Percentiles rank a stretch among this genome's conserved stretches.
These are phyloP conservation scores for Cetonia aurata DNA, from an alignment of 2,888 invertebrate genomes.

Conservation along the genomic window DNA sequence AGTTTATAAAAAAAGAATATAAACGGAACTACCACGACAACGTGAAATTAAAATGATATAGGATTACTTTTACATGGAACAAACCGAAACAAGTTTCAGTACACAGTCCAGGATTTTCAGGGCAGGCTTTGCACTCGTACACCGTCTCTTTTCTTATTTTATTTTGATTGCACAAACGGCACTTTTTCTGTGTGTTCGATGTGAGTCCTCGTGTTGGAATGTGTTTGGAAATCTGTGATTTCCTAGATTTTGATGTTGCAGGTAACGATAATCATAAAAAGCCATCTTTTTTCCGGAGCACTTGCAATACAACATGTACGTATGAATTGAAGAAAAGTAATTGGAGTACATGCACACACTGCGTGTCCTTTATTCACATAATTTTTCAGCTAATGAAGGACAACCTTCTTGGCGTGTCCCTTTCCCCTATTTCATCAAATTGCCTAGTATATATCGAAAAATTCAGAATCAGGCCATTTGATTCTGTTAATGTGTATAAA, in stretches of 20 bases:
- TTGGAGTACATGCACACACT: neutral
- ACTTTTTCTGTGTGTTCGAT: neutral
- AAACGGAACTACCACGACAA: too few species aligned
- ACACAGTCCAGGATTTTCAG: too few species aligned
- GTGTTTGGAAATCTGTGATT: too few species aligned
- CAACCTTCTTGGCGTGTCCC: conserved; percentile 14
- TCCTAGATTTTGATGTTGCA: too few species aligned
- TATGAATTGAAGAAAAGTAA: neutral
- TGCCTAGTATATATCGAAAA: conserved; percentile 1
- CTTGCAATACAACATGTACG: neutral
- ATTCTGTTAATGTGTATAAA: conserved; percentile 12
- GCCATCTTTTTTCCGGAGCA: neutral
- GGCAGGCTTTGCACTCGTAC: too few species aligned
- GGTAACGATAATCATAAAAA: neutral
- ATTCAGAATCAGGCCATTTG: conserved; percentile 12
- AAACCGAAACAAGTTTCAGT: too few species aligned
- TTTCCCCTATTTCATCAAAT: neutral
- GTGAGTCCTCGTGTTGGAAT: too few species aligned
- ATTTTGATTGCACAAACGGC: neutral
- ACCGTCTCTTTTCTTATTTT: too few species aligned
- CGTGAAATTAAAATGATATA: too few species aligned
- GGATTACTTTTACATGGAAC: too few species aligned
- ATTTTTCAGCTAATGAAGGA: neutral
- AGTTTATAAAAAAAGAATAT: too few species aligned
- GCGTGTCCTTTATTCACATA: conserved; percentile 11